phyloP scores from a whole-genome alignment of 2,797 vertebrate genomes.

The Graptemys geographica region DNA sequence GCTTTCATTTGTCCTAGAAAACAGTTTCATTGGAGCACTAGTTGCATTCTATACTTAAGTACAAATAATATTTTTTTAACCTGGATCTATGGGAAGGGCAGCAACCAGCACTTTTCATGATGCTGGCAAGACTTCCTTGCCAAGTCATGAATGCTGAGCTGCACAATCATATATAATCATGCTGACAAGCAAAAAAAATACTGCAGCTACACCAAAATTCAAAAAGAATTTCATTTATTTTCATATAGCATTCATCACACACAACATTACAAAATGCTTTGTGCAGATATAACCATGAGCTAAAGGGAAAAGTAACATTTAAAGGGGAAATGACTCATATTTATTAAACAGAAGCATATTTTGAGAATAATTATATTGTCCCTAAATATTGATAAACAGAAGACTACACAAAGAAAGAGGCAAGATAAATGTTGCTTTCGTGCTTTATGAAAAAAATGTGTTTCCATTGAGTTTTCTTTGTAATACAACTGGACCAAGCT shows the following conservation, averaged over 20 bases:
- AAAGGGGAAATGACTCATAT: slow-evolving; percentile 5
- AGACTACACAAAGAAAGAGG: not conserved
- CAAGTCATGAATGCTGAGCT: slow-evolving; percentile 47
- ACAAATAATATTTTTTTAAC: slow-evolving; percentile 19
- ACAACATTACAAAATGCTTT: slow-evolving; percentile 6
- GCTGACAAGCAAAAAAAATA: slow-evolving; percentile 45
- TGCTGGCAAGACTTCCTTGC: slow-evolving; percentile 41
- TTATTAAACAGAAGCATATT: slow-evolving; percentile 7
- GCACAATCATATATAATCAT: not conserved
- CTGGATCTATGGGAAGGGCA: slow-evolving; percentile 24
- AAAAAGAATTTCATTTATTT: not conserved
- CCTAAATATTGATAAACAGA: slow-evolving; percentile 6
- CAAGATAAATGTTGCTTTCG: slow-evolving; percentile 2
- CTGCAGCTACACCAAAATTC: slow-evolving; percentile 52
- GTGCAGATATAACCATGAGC: accelerated
- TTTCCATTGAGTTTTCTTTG: not conserved
- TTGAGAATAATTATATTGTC: not conserved
- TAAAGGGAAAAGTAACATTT: slow-evolving; percentile 8
- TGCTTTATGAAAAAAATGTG: not conserved
- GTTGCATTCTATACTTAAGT: not conserved
- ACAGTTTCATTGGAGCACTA: slow-evolving; percentile 28
- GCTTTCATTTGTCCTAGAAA: not conserved
- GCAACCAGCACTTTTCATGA: not conserved
- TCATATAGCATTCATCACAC: slow-evolving; percentile 10
- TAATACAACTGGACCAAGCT: not conserved